Percentiles rank a stretch among this genome's conserved stretches.
Conservation (phyloP, 2,888 invertebrate species). For the Ashinkailepas kermadecensis region DNA sequence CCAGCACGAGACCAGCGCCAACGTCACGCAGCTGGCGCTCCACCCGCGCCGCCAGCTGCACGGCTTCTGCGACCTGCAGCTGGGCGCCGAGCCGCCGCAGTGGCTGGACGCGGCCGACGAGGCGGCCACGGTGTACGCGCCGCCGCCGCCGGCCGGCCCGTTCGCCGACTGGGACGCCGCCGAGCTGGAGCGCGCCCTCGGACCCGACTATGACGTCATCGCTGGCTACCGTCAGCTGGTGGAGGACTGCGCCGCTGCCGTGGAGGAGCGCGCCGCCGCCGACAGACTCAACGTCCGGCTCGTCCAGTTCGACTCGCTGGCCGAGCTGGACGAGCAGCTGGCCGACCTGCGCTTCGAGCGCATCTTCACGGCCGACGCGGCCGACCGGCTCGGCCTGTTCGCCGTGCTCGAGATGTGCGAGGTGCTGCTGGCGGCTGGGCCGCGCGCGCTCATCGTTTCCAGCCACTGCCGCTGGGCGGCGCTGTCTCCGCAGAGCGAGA, state of each 20-base stretch:
- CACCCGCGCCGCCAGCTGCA: conserved; percentile 44
- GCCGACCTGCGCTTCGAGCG: conserved; percentile 1
- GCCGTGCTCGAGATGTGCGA: conserved; percentile 51
- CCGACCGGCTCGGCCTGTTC: conserved; percentile 15
- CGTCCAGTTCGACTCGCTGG: neutral
- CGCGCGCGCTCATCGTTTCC: conserved; percentile 74
- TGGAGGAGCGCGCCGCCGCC: neutral
- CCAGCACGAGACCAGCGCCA: conserved; percentile 27
- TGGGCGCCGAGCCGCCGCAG: conserved; percentile 35
- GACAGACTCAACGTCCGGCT: neutral
- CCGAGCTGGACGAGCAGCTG: conserved; percentile 4
- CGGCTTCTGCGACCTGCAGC: conserved; percentile 45
- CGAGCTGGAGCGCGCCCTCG: conserved; percentile 32
- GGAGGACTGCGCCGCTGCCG: conserved; percentile 32
- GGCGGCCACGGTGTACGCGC: neutral
- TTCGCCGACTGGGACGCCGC: conserved; percentile 38
- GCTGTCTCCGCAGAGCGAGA: conserved; percentile 58
- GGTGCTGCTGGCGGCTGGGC: conserved; percentile 76
- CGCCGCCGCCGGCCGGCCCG: neutral
- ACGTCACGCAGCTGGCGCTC: conserved; percentile 32
- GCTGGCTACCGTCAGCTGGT: conserved; percentile 29
- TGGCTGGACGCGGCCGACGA: conserved; percentile 33
- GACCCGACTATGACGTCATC: neutral
- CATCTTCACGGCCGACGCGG: neutral
- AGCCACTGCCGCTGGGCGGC: conserved; percentile 80